phyloP scores from a whole-genome alignment of 2,888 invertebrate genomes.

The Argyra leucocephala region DNA sequence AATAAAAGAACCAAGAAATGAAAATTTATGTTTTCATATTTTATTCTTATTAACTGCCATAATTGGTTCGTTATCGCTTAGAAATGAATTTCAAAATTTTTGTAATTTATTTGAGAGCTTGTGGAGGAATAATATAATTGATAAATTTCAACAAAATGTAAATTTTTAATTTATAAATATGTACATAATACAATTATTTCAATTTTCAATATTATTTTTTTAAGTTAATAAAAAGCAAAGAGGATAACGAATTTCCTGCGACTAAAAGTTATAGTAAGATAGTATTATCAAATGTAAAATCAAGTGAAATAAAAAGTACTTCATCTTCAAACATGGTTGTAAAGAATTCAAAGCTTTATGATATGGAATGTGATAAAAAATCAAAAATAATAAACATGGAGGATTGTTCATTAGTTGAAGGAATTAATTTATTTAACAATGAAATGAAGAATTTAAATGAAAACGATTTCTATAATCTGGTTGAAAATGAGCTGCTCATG shows the following conservation, averaged over 20 bases:
- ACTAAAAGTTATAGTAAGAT: no score
- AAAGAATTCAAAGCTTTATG: not conserved
- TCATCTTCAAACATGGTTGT: not conserved
- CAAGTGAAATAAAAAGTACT: no score
- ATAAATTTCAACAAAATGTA: constrained; percentile 15
- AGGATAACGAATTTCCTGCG: no score
- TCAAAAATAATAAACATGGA: constrained; percentile 20
- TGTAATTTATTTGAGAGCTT: constrained; percentile 33
- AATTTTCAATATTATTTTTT: no score
- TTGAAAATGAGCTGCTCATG: no score
- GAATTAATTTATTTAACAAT: not conserved
- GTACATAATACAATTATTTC: no score
- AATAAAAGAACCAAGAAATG: constrained; percentile 33
- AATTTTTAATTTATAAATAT: not conserved
- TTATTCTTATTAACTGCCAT: constrained; percentile 37
- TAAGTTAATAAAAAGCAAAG: no score
- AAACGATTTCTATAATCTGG: no score
- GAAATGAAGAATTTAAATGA: not conserved
- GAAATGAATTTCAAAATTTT: constrained; percentile 34
- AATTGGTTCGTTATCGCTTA: constrained; percentile 31
- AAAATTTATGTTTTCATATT: constrained; percentile 41
- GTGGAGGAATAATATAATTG: constrained; percentile 27
- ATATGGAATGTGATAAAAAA: not conserved
- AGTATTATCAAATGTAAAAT: no score
- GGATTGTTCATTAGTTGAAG: constrained; percentile 15